Evolutionary conservation across 1,140 invertebrate species (phyloP), one percentile per base, ranked within the genome.

Genomic region (Solen grandis): DNA sequence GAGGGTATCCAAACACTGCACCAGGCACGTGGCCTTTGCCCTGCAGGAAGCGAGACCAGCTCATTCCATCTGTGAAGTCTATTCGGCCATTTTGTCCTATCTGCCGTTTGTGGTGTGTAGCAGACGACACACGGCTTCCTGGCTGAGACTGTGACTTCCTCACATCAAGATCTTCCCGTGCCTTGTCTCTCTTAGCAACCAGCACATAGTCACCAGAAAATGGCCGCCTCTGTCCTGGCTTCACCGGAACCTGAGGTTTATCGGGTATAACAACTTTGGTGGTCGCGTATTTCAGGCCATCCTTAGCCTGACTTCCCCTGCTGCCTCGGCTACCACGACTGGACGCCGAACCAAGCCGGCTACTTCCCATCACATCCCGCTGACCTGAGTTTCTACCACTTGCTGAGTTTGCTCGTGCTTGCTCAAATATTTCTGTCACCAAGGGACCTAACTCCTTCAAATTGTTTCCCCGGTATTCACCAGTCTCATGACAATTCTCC

Each of bases 391-490:
- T 77, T 38, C 74, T 36, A 14, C 69, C 52, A 41, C 25, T 38
- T n/a, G 10, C 36, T 14, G 73, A 63, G 25, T 46, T 62, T n/a
- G 60, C 73, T 29, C 74, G 50, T 2, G 74, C 74, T 66, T 77
- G 74, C 59, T 66, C 74, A 68, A 77, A 77, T 77, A 77, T 77
- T 59, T 77, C 74, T 57, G 57, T 77, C 63, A 77, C 63, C 14
- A 77, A 59, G 35, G 74, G 74, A 55, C 74, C 74, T 68, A 77
- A 68, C 35, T 77, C 74, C 38, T 68, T 66, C 63, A 77, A 38
- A 41, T 77, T 77, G 36, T 77, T 77, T 31, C 62, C 63, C 10
- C 69, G 52, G 16, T 68, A 27, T 38, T 77, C 74, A 4, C 77
- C 77, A 16, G 66, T 62, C 54, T 79, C 77, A n/a, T 72, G 54